These are phyloP conservation scores for Plectrocnemia conspersa DNA, from an alignment of 1,140 invertebrate species.

Conservation along the genomic window DNA sequence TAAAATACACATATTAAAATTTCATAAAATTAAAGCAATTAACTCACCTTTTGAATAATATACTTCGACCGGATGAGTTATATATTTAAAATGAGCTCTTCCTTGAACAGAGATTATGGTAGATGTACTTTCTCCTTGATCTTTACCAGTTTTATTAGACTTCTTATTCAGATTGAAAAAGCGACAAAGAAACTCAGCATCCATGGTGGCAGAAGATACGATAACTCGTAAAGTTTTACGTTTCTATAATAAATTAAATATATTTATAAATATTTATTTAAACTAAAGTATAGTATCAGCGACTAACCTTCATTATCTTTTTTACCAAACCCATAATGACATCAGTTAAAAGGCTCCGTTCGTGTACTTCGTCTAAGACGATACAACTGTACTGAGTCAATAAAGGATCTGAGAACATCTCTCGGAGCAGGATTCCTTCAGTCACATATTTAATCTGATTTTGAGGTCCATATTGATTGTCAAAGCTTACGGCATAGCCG, in stretches of 20 bases:
- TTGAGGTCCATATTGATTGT: constrained; percentile 64
- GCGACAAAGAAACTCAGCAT: constrained; percentile 78
- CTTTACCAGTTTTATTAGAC: constrained; percentile 34
- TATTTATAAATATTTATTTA: constrained; percentile 15
- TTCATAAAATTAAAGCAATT: background rate
- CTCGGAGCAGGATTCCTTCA: constrained; percentile 88
- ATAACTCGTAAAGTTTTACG: constrained; percentile 79
- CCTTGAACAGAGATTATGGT: constrained; percentile 86
- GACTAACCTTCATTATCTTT: constrained; percentile 74
- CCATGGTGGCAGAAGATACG: constrained; percentile 92
- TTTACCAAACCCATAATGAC: constrained; percentile 91
- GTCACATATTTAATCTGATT: constrained; percentile 95
- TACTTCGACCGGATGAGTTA: constrained; percentile 83
- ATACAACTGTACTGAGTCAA: constrained; percentile 85
- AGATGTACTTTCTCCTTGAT: constrained; percentile 62
- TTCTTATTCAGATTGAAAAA: constrained; percentile 79
- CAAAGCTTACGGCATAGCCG: constrained; percentile 91
- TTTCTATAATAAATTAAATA: constrained; percentile 58
- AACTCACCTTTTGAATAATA: constrained; percentile 69
- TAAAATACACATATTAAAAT: background rate
- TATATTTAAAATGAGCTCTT: no score
- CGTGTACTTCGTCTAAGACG: constrained; percentile 95
- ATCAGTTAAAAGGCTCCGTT: constrained; percentile 88
- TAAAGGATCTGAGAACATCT: constrained; percentile 93
- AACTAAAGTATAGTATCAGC: constrained; percentile 4